Conservation (phyloP, 2,113 vertebrate genomes). For the Probosciger aterrimus region DNA sequence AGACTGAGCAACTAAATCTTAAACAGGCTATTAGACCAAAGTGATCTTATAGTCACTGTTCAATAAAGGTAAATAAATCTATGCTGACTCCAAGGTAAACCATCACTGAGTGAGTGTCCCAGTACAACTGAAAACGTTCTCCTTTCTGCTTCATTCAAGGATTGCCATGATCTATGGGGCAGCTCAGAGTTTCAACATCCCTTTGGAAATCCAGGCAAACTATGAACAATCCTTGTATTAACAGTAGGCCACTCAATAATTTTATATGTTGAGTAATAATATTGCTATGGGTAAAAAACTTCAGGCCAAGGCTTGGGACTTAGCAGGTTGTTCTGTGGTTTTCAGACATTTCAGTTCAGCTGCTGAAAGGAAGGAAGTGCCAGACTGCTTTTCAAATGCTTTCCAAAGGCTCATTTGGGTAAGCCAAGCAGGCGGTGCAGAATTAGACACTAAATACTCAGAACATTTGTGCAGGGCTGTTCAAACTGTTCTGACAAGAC, state of each 20-base stretch:
- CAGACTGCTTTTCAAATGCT: slow-evolving; percentile 52
- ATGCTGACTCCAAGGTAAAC: slow-evolving; percentile 6
- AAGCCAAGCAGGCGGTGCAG: not conserved
- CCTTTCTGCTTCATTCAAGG: not conserved
- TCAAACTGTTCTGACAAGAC: not conserved
- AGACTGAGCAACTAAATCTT: not conserved
- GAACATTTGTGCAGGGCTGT: slow-evolving; percentile 33
- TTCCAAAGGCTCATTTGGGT: slow-evolving; percentile 55
- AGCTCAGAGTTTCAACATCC: not conserved
- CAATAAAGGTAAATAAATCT: slow-evolving; percentile 34
- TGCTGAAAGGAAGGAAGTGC: slow-evolving; percentile 44
- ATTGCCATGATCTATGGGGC: not conserved
- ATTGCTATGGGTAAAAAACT: not conserved
- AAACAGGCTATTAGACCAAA: not conserved
- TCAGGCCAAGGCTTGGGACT: not conserved
- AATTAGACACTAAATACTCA: slow-evolving; percentile 18
- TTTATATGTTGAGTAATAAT: not conserved
- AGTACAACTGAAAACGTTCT: not conserved
- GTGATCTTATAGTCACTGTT: not conserved
- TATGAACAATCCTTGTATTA: not conserved
- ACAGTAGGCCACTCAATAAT: not conserved
- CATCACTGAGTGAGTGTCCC: not conserved
- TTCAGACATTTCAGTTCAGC: slow-evolving; percentile 37
- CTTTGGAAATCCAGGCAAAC: not conserved
- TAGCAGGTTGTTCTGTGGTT: not conserved